Evolutionary conservation across 1,140 invertebrate genomes (phyloP).

Genomic region (Brachionus manjavacas): DNA sequence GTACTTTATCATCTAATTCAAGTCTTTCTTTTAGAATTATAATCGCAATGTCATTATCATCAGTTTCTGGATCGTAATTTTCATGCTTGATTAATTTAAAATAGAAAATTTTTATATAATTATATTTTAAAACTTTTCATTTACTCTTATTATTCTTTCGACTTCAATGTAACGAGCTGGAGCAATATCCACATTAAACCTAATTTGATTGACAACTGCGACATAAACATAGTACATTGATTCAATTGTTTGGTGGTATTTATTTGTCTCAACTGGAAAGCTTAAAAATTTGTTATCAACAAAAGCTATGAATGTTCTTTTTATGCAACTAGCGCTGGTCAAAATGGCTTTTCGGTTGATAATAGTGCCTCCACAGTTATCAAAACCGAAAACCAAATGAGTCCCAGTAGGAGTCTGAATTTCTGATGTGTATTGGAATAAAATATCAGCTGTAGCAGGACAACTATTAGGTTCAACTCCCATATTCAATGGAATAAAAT

Average conservation of each 20-base stretch:
- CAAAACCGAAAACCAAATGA: neutral
- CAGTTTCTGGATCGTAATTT: neutral
- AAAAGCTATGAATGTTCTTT: neutral
- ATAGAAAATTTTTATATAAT: neutral
- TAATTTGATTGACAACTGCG: neutral
- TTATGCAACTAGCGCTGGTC: conserved; percentile 8
- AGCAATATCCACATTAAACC: neutral
- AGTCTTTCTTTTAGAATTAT: neutral
- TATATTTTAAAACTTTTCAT: neutral
- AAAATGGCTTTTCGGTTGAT: neutral
- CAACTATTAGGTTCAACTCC: neutral
- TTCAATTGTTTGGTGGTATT: neutral
- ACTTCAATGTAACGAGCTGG: neutral
- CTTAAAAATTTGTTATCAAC: neutral
- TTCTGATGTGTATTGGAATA: neutral
- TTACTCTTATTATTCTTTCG: conserved; percentile 28
- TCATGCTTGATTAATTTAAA: neutral
- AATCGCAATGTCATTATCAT: conserved; percentile 21
- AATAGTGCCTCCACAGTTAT: neutral
- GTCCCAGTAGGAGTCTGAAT: neutral
- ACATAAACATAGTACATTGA: conserved; percentile 16
- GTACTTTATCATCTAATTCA: conserved; percentile 10
- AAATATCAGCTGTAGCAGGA: conserved; percentile 15
- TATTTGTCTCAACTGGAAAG: neutral
- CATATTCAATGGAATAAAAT: neutral